A percentile compares a stretch with the other conserved stretches of the same genome.
phyloP scores from a whole-genome alignment of 2,888 invertebrate genomes.

The Orchesella flavescens region DNA sequence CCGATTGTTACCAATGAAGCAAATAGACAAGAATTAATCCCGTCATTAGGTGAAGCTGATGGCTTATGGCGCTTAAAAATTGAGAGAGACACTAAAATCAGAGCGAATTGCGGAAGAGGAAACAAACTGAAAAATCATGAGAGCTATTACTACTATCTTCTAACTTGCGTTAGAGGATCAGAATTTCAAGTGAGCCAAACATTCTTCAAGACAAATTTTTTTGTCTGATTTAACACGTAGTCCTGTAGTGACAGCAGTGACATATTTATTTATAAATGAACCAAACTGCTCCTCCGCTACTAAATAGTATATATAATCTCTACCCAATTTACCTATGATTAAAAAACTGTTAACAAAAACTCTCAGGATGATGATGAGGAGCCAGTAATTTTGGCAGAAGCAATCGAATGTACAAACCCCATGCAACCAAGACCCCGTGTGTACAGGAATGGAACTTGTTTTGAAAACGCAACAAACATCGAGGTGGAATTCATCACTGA shows the following conservation, averaged over 20 bases:
- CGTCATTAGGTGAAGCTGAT: not conserved
- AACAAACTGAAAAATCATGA: conserved; percentile 32
- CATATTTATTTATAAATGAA: no score
- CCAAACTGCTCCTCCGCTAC: no score
- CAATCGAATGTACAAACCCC: conserved; percentile 26
- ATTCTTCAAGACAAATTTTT: not conserved
- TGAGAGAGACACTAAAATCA: conserved; percentile 11
- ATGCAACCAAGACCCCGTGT: conserved; percentile 33
- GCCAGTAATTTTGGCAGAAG: conserved; percentile 8
- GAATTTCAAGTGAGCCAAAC: conserved; percentile 32
- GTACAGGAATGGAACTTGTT: conserved; percentile 64
- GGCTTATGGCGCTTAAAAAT: not conserved
- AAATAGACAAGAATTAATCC: conserved; percentile 1
- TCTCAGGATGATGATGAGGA: conserved; percentile 34
- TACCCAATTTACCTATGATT: not conserved
- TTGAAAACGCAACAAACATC: conserved; percentile 57
- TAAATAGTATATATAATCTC: no score
- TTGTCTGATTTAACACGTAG: no score
- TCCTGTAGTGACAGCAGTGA: no score
- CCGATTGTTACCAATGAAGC: conserved; percentile 24
- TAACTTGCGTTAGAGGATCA: conserved; percentile 35
- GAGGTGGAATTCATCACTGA: conserved; percentile 56
- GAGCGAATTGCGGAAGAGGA: conserved; percentile 38
- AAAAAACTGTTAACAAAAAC: not conserved
- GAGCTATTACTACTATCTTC: conserved; percentile 11